A percentile compares a stretch with the other conserved stretches of the same genome.
phyloP scores from a whole-genome alignment of 2,113 vertebrate species.

The Mus pahari region DNA sequence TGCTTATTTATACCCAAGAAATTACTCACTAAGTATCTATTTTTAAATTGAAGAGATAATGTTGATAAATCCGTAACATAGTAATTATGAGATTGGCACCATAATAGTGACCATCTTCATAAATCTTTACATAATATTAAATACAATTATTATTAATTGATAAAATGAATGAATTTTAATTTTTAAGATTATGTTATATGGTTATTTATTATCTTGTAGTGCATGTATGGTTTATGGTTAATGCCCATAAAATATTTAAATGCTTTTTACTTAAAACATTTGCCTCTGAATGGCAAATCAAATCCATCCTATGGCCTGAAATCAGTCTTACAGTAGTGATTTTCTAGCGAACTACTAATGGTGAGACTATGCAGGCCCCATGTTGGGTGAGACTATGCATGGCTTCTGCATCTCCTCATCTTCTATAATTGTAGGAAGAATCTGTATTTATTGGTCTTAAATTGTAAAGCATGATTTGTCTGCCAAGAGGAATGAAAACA shows the following conservation, averaged over 20 bases:
- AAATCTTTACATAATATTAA: neutral
- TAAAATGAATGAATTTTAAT: neutral
- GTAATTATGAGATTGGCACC: neutral
- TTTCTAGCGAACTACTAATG: neutral
- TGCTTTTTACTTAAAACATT: neutral
- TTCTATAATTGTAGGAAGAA: neutral
- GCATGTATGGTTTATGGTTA: neutral
- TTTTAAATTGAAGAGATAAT: neutral
- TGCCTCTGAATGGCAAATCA: neutral
- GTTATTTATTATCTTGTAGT: neutral
- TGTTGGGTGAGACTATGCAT: neutral
- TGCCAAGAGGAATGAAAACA: neutral
- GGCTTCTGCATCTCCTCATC: neutral
- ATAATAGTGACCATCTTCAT: neutral
- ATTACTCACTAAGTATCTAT: neutral
- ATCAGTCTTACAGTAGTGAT: neutral
- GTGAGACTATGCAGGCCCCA: neutral
- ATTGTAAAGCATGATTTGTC: neutral
- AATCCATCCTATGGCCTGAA: neutral
- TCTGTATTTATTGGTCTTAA: neutral
- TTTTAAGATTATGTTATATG: conserved; percentile 28
- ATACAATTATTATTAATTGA: neutral
- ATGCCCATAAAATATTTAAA: conserved; percentile 36
- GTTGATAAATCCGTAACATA: neutral
- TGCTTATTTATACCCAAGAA: neutral